These are phyloP conservation scores for Psilanteris sp. DNA, from an alignment of 1,140 invertebrate genomes.

Conservation along the genomic window DNA sequence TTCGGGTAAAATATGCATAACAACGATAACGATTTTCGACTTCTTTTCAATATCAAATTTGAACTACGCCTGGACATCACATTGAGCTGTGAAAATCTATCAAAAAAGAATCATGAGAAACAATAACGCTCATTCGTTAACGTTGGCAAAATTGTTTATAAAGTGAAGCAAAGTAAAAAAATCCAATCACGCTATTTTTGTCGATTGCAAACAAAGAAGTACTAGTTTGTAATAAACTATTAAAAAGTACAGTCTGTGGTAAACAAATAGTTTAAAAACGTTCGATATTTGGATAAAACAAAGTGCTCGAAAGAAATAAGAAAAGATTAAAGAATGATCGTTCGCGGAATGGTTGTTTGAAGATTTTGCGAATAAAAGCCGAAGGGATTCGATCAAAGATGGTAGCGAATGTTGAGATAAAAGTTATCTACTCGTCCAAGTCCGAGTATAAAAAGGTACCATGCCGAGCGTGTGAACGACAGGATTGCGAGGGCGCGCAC, in stretches of 20 bases:
- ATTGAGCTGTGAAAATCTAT: no score
- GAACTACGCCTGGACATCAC: no score
- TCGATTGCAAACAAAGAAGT: constrained; percentile 16
- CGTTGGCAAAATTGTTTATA: constrained; percentile 18
- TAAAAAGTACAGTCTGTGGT: constrained; percentile 44
- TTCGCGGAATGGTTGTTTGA: constrained; percentile 61
- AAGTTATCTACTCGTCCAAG: constrained; percentile 74
- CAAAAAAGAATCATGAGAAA: constrained; percentile 3
- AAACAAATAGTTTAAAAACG: constrained; percentile 40
- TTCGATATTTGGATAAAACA: constrained; percentile 49
- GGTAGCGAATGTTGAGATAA: constrained; percentile 68
- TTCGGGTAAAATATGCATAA: constrained; percentile 6
- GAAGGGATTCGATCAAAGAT: constrained; percentile 75
- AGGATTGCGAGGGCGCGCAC: constrained; percentile 72
- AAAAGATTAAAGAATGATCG: constrained; percentile 60
- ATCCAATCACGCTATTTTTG: constrained; percentile 30
- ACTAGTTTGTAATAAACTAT: constrained; percentile 48
- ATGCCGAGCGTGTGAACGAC: constrained; percentile 74
- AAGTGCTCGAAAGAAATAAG: constrained; percentile 22
- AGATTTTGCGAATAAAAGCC: constrained; percentile 53
- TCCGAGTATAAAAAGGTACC: constrained; percentile 68
- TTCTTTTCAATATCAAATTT: neutral
- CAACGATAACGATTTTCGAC: constrained; percentile 14
- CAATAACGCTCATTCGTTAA: constrained; percentile 19
- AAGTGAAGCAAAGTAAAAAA: constrained; percentile 9